Evolutionary conservation across 23 tunicate genomes (phyloP).

Genomic region (Trididemnum clinides): DNA sequence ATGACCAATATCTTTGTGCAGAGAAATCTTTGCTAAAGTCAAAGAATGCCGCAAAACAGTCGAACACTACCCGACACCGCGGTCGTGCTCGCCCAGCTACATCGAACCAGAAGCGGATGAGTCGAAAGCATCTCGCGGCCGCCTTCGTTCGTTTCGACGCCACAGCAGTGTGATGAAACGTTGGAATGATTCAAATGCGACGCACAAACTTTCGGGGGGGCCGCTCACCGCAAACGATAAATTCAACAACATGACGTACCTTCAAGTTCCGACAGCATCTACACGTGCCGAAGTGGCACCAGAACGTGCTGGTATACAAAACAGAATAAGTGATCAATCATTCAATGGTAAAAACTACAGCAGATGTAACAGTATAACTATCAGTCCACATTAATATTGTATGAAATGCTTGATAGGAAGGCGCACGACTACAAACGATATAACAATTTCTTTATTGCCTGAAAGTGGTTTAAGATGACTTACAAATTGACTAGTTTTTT

Average conservation of each 20-base stretch:
- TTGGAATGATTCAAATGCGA: neutral
- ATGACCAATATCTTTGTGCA: neutral
- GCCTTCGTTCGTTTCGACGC: neutral
- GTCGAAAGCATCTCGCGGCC: neutral
- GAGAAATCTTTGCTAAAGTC: constrained; percentile 69
- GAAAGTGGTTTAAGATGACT: too few species aligned
- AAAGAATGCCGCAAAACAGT: constrained; percentile 79
- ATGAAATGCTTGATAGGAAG: too few species aligned
- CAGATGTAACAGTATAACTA: too few species aligned
- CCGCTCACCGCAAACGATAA: constrained; percentile 9
- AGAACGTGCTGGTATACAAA: too few species aligned
- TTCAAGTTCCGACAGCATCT: constrained; percentile 40
- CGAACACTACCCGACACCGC: constrained; percentile 66
- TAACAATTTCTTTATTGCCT: too few species aligned
- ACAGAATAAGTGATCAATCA: too few species aligned
- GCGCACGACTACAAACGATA: too few species aligned
- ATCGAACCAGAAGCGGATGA: constrained; percentile 17
- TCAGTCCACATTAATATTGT: too few species aligned
- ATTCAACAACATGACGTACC: constrained; percentile 22
- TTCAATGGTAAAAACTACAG: too few species aligned
- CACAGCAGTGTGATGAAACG: neutral
- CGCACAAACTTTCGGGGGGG: neutral
- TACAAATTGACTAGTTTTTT: too few species aligned
- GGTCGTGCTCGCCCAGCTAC: constrained; percentile 28
- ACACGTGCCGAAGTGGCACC: too few species aligned